Evolutionary conservation across 2,797 vertebrate species (phyloP).

Genomic region (Macrochelys suwanniensis): DNA sequence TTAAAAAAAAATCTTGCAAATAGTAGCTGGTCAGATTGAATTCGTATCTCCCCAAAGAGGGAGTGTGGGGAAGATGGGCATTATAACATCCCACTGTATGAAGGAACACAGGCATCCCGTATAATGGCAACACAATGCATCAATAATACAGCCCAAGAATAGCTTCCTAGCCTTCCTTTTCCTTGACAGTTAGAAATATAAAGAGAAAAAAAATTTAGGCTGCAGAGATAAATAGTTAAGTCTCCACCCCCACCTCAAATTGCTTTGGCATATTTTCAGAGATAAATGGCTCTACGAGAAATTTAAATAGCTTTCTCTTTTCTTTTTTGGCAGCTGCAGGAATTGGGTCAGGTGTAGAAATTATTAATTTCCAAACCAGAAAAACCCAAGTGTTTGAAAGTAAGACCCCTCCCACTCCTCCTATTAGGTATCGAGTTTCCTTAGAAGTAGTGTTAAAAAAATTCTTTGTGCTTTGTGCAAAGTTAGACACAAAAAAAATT

Average conservation of each 20-base stretch:
- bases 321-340: slow-evolving; percentile 79
- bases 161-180: slow-evolving; percentile 60
- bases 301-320: slow-evolving; percentile 82
- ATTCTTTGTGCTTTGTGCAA: not conserved
- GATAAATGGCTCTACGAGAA: slow-evolving; percentile 79
- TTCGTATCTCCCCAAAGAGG: slow-evolving; percentile 42
- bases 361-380: slow-evolving; percentile 83
- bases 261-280: slow-evolving; percentile 82
- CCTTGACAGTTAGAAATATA: slow-evolving; percentile 74
- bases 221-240: slow-evolving; percentile 76
- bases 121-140: slow-evolving; percentile 69
- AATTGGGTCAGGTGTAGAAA: slow-evolving; percentile 85
- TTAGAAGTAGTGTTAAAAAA: slow-evolving; percentile 69
- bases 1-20: slow-evolving; percentile 52
- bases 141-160: slow-evolving; percentile 70
- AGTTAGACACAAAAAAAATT: slow-evolving; percentile 44
- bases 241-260: slow-evolving; percentile 78
- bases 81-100: slow-evolving; percentile 58
- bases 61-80: slow-evolving; percentile 56
- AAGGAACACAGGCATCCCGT: slow-evolving; percentile 68
- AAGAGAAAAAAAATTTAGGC: slow-evolving; percentile 73
- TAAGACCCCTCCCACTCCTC: slow-evolving; percentile 12
- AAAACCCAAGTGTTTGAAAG: slow-evolving; percentile 76
- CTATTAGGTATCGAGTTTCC: slow-evolving; percentile 76
- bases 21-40: slow-evolving; percentile 64